Conservation (phyloP, 2,113 vertebrate genomes). For the Channa maculata region DNA sequence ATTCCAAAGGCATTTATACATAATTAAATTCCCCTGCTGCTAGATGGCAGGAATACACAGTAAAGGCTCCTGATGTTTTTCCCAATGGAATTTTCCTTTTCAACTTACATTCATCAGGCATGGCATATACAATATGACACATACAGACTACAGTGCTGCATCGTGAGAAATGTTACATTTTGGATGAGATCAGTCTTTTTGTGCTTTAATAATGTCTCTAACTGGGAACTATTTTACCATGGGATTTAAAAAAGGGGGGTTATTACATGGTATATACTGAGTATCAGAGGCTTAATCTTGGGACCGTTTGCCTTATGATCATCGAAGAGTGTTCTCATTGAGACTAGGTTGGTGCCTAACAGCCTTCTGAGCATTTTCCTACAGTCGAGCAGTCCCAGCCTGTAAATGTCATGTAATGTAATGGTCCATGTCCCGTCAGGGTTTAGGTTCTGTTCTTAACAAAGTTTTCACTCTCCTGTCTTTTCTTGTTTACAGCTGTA, state of each 20-base stretch:
- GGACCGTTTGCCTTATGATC: slow-evolving; percentile 48
- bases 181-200: not conserved
- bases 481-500: slow-evolving; percentile 7
- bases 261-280: slow-evolving; percentile 3
- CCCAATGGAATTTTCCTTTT: slow-evolving; percentile 47
- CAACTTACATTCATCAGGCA: not conserved
- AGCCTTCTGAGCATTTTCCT: slow-evolving; percentile 38
- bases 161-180: slow-evolving; percentile 5
- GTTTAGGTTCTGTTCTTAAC: not conserved
- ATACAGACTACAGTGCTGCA: not conserved
- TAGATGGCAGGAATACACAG: slow-evolving; percentile 61
- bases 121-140: slow-evolving; percentile 4
- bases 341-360: slow-evolving; percentile 31
- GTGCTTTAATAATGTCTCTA: slow-evolving; percentile 4
- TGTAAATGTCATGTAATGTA: slow-evolving; percentile 7
- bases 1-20: slow-evolving; percentile 43
- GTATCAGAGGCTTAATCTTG: slow-evolving; percentile 22
- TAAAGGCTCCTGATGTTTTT: slow-evolving; percentile 15
- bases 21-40: slow-evolving; percentile 46
- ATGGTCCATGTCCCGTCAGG: slow-evolving; percentile 7
- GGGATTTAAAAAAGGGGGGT: not conserved
- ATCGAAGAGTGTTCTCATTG: slow-evolving; percentile 18
- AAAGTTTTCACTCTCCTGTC: slow-evolving; percentile 2
- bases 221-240: slow-evolving; percentile 20
- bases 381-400: slow-evolving; percentile 42